Conservation (phyloP, 2,797 vertebrate genomes). For the Coregonus sp. region DNA sequence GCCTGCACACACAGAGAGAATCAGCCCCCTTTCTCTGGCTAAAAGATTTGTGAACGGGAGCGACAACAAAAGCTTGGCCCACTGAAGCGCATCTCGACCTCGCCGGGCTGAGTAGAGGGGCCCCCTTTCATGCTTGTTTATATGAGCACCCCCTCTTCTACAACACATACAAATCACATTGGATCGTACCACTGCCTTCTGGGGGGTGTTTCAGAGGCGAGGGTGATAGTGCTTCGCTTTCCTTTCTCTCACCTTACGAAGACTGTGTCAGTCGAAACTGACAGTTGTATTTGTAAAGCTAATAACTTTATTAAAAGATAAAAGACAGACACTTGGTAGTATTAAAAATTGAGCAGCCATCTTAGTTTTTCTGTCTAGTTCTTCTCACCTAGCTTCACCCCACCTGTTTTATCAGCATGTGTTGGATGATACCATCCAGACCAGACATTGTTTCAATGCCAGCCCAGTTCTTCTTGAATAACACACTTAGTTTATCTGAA, state of each 20-base stretch:
- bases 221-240: slow-evolving; percentile 48
- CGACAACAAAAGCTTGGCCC: slow-evolving; percentile 70
- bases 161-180: slow-evolving; percentile 80
- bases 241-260: slow-evolving; percentile 19
- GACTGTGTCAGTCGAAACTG: not conserved
- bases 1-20: slow-evolving; percentile 68
- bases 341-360: too few relatives aligned
- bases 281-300: not conserved
- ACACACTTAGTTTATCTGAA: not conserved
- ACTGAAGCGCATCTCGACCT: slow-evolving; percentile 72
- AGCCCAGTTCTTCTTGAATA: not conserved
- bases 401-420: slow-evolving; percentile 27
- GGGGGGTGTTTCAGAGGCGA: not conserved
- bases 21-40: slow-evolving; percentile 56
- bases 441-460: not conserved
- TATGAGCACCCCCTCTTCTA: slow-evolving; percentile 76
- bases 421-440: slow-evolving; percentile 29
- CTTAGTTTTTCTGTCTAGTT: too few relatives aligned
- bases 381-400: too few relatives aligned
- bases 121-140: slow-evolving; percentile 78
- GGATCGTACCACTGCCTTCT: slow-evolving; percentile 65
- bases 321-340: too few relatives aligned
- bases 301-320: not conserved
- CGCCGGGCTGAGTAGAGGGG: slow-evolving; percentile 70
- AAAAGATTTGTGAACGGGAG: slow-evolving; percentile 63